Evolutionary conservation across 2,888 invertebrate species (phyloP), one percentile per base, ranked within the genome.

Genomic region (Pristionchus exspectatus): DNA sequence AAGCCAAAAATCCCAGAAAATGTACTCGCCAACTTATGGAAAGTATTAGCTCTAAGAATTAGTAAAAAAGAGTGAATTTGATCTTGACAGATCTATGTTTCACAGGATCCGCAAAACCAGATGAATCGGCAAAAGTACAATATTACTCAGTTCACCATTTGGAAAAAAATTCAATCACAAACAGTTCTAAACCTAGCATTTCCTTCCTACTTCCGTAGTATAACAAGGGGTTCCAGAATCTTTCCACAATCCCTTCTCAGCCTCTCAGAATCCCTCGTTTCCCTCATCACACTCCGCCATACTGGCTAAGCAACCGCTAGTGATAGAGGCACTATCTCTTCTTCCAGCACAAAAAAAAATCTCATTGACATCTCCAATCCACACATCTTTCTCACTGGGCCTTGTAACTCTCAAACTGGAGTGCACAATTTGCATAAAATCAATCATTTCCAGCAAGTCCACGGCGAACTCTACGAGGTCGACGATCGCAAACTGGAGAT

Each of bases 381-480:
- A 3, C 4, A 66, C 66, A 66, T 14, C n/a, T 66, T 9, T 4
- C 66, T 63, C 63, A 59, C 24, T n/a, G n/a, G 12, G 27, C 69
- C 18, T 27, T 2, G 69, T n/a, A 69, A 69, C 12, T 3, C 18
- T 12, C 27, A 24, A 69, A 12, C 10, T 24, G 2, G 44, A 9
- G 12, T 9, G 44, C 44, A 50, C 9, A 50, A 50, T 9, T 7
- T 0, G 0, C 38, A 74, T 30, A 16, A 0, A n/a, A 56, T 5
- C 7, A 38, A 59, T n/a, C 5, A 38, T 21, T 90, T 90, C 10
- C 91, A 94, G 94, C 86, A 90, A 27, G 92, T 94, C 21, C 66
- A 90, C n/a, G 94, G 94, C 24, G 94, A 94, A 87, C 66, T 94
- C 18, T 94, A 93, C 90, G 91, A 91, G 54, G 92, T 94, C 5